Evolutionary conservation across 2,888 invertebrate species (phyloP).

Genomic region (Pseudolycoriella hygida): DNA sequence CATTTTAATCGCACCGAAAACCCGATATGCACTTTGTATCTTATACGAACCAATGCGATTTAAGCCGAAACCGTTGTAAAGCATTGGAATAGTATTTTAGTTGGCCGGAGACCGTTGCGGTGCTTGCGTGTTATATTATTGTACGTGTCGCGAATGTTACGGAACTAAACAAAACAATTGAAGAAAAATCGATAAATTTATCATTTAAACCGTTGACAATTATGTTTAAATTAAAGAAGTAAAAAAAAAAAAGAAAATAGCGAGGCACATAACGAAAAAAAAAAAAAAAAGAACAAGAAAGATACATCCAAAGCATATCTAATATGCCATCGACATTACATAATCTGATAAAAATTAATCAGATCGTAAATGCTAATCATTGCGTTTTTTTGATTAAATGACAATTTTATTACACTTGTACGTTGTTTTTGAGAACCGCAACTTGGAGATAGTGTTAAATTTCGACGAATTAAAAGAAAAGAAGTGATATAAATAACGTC

Average conservation of each 20-base stretch:
- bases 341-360: slow-evolving; percentile 1
- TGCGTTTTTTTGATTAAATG: background rate
- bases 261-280: no score
- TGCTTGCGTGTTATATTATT: slow-evolving; percentile 15
- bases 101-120: slow-evolving; percentile 29
- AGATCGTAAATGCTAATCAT: background rate
- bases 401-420: background rate
- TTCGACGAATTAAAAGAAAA: no score
- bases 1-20: background rate
- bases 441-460: no score
- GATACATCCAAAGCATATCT: background rate
- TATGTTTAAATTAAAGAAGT: background rate
- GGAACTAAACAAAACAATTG: background rate
- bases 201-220: background rate
- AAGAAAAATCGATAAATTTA: background rate
- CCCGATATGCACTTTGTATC: background rate
- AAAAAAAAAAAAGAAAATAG: no score
- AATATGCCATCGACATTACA: background rate
- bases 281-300: background rate
- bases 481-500: no score
- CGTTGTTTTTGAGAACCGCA: no score
- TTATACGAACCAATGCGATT: slow-evolving; percentile 1
- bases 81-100: slow-evolving; percentile 16
- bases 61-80: slow-evolving; percentile 5
- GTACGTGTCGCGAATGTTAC: background rate